Percentiles rank a stretch among this genome's conserved stretches.
Evolutionary conservation across 2,888 invertebrate genomes (phyloP).

Genomic region (Leucania comma): DNA sequence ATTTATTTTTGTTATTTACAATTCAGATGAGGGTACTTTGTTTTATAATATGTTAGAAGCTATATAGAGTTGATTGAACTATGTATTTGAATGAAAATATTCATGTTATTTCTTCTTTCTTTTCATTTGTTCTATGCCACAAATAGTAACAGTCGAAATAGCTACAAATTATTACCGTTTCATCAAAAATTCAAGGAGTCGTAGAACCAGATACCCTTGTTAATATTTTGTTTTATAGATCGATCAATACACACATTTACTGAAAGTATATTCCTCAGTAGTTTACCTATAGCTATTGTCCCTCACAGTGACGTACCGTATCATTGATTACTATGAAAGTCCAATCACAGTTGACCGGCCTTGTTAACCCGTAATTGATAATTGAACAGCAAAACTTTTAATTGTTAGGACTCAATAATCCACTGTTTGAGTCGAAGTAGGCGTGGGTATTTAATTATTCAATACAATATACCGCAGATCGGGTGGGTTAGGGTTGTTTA

Average conservation of each 20-base stretch:
- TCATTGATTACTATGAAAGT: conserved; percentile 77
- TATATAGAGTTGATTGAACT: neutral
- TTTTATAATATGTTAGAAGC: neutral
- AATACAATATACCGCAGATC: conserved; percentile 74
- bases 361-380: conserved; percentile 81
- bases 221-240: conserved; percentile 13
- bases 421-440: conserved; percentile 65
- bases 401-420: conserved; percentile 82
- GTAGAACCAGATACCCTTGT: neutral
- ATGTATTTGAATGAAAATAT: neutral
- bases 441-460: conserved; percentile 80
- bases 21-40: too few relatives aligned
- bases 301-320: conserved; percentile 65
- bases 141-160: neutral
- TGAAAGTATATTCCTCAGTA: conserved; percentile 10
- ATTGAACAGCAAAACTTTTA: conserved; percentile 80
- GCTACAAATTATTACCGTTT: neutral
- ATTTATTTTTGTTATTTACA: too few relatives aligned
- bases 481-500: conserved; percentile 68
- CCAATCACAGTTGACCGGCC: conserved; percentile 75
- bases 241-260: conserved; percentile 26
- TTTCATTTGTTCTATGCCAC: neutral
- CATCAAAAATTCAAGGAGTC: conserved; percentile 20
- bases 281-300: conserved; percentile 19
- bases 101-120: neutral